Percentiles rank a stretch among this genome's conserved stretches.
phyloP scores from a whole-genome alignment of 2,797 vertebrate species.

The Epinephelus coioides region DNA sequence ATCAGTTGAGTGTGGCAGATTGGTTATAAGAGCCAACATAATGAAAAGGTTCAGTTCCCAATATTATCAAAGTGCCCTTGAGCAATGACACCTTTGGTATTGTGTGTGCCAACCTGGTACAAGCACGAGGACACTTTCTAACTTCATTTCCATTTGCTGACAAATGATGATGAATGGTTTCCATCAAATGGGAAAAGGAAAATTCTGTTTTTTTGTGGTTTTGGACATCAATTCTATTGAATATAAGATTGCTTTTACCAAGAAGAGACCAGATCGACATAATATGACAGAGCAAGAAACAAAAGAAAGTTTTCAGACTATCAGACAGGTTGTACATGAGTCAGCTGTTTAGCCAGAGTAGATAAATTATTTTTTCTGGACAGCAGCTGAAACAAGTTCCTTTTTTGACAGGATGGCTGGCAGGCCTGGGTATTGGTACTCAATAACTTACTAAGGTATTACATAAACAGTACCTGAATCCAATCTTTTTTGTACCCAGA shows the following conservation, averaged over 20 bases:
- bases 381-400: neutral
- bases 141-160: neutral
- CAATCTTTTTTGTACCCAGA: too few relatives aligned
- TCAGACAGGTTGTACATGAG: neutral
- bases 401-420: neutral
- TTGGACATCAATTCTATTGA: neutral
- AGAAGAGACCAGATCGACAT: neutral
- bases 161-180: neutral
- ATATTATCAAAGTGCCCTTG: conserved; percentile 44
- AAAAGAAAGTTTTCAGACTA: neutral
- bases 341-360: neutral
- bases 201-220: neutral
- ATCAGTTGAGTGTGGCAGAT: conserved; percentile 43
- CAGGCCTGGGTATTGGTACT: too few relatives aligned
- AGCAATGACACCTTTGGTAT: conserved; percentile 41
- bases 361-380: neutral
- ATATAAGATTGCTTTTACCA: neutral
- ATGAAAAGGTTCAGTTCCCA: conserved; percentile 55
- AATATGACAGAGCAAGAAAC: neutral
- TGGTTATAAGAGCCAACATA: conserved; percentile 45
- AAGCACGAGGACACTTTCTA: neutral
- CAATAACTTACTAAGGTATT: too few relatives aligned
- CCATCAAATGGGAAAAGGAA: neutral
- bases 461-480: too few relatives aligned
- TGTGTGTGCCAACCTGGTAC: conserved; percentile 9